Base-by-base conservation (phyloP, 2,113 vertebrate species). In the Tenrec ecaudatus region DNA sequence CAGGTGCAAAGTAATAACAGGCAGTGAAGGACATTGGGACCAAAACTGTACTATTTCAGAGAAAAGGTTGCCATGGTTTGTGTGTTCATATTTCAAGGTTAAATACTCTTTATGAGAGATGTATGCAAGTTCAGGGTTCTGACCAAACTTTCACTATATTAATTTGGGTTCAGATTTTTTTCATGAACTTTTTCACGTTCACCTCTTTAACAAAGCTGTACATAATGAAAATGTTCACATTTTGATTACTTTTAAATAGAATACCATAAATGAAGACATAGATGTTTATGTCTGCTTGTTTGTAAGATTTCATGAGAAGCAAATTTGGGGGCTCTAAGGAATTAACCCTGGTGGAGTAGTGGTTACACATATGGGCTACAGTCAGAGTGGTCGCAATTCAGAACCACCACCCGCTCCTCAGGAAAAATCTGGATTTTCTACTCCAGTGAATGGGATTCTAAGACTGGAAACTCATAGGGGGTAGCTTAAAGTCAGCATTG, bases 61-160 rank as follows among this genome's bases (percentile, higher is more conserved):
- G 9, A 71, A 90, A 60, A 1, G 43, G 10, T 31, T 53, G 5
- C 12, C 64, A 0, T 77, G 23, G 33, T 57, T 7, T 86, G 87
- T 29, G 31, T 43, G 53, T 69, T 93, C 9, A 33, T 2, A 73
- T 76, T 40, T n/a, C 38, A 6, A 47, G 3, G 12, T 9, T 27
- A 86, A 80, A 94, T 84, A 91, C 16, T 87, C 90, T 66, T 79
- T 27, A 62, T 11, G n/a, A 78, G 31, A 92, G 25, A 84, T 47
- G 88, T 2, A 73, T 57, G 20, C 36, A 82, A 14, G 57, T 71
- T 83, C 66, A 88, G 17, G 53, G 31, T 25, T 89, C 16, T 60
- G 17, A 85, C 19, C 66, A 23, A 76, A 85, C 3, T 86, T 62
- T 31, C 58, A 31, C 47, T 20, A 82, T 36, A 92, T 3, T 10